phyloP scores from a whole-genome alignment of 2,888 invertebrate genomes.

The Plagiodera versicolora region DNA sequence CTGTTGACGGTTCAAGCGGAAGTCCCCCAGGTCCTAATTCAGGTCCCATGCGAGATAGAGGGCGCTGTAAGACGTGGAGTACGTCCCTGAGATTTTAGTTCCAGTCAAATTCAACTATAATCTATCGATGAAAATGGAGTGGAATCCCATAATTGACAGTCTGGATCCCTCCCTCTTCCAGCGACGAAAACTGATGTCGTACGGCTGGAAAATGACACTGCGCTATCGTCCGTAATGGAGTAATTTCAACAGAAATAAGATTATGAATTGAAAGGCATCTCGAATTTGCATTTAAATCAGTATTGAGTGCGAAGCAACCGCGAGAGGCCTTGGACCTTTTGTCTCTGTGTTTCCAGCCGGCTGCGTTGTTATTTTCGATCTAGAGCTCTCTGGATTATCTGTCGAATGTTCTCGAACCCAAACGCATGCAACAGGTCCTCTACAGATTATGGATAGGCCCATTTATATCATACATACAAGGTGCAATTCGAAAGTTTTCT shows the following conservation, averaged over 20 bases:
- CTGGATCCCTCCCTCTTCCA: constrained; percentile 4
- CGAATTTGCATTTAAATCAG: constrained; percentile 56
- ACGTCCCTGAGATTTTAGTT: too few species aligned
- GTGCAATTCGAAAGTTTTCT: constrained; percentile 6
- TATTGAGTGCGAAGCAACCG: too few species aligned
- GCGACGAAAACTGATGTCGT: constrained; percentile 8
- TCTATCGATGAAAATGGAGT: neutral
- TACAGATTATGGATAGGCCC: neutral
- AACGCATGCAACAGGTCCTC: neutral
- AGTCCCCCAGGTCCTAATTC: constrained; percentile 24
- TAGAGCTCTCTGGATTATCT: neutral
- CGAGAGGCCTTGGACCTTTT: neutral
- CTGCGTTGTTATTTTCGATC: too few species aligned
- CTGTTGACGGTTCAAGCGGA: constrained; percentile 19
- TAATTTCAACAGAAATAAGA: constrained; percentile 56
- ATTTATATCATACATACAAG: neutral
- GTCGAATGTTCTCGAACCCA: neutral
- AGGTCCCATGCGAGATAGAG: constrained; percentile 13
- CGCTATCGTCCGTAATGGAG: constrained; percentile 51
- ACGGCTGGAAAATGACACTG: constrained; percentile 33
- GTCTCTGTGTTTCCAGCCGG: neutral
- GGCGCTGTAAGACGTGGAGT: too few species aligned
- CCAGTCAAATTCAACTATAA: neutral
- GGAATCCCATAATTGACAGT: constrained; percentile 15
- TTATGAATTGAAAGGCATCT: constrained; percentile 57